Conservation (phyloP, 2,113 vertebrate species). For the Scartelaos histophorus region DNA sequence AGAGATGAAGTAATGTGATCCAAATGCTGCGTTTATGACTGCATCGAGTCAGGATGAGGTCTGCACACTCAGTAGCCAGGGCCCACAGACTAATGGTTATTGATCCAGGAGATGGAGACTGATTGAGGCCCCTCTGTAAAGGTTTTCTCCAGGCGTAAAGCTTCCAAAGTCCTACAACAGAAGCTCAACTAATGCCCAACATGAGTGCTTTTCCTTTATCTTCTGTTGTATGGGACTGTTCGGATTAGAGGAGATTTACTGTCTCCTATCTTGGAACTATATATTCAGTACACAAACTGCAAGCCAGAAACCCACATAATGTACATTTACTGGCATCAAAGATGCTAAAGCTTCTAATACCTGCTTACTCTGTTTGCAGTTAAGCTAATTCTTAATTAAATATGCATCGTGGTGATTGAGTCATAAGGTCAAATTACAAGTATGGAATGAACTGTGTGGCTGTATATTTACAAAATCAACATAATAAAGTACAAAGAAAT, state of each 20-base stretch:
- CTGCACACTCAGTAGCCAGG: conserved; percentile 19
- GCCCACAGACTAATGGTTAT: conserved; percentile 69
- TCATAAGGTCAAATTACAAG: no score
- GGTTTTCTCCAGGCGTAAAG: conserved; percentile 64
- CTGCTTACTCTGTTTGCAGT: no score
- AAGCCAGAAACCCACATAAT: not conserved
- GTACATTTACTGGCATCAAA: not conserved
- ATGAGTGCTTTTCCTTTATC: conserved; percentile 44
- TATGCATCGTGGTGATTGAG: no score
- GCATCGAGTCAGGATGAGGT: conserved; percentile 62
- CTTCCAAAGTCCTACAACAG: conserved; percentile 58
- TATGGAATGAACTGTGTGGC: no score
- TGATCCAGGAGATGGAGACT: conserved; percentile 71
- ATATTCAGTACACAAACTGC: not conserved
- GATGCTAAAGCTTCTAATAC: not conserved
- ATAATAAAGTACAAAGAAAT: no score
- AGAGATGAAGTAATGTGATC: conserved; percentile 61
- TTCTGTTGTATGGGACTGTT: not conserved
- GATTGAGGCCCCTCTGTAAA: conserved; percentile 60
- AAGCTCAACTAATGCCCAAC: conserved; percentile 41
- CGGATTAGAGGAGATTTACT: conserved; percentile 3
- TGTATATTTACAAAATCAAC: no score
- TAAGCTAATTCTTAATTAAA: no score
- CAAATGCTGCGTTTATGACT: conserved; percentile 64
- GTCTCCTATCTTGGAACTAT: not conserved